phyloP scores from a whole-genome alignment of 2,797 vertebrate species.

The Sparus aurata region DNA sequence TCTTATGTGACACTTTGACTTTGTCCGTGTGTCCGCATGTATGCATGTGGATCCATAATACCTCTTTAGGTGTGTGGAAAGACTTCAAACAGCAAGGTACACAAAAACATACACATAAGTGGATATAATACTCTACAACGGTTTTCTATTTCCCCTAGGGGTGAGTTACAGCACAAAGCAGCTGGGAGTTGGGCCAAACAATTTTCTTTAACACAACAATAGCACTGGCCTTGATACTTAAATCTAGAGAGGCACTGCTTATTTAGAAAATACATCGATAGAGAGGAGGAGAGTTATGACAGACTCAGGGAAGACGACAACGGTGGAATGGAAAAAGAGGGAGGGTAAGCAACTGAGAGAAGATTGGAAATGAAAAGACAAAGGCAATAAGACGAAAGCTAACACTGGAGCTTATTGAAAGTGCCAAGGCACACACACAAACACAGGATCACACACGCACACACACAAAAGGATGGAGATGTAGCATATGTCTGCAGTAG shows the following conservation, averaged over 20 bases:
- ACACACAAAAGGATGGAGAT: slow-evolving; percentile 54
- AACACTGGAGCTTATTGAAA: slow-evolving; percentile 74
- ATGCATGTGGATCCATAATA: slow-evolving; percentile 17
- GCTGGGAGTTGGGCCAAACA: slow-evolving; percentile 64
- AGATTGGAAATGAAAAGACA: slow-evolving; percentile 79
- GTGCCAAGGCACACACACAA: slow-evolving; percentile 43
- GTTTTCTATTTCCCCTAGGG: slow-evolving; percentile 35
- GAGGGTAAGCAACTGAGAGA: slow-evolving; percentile 30
- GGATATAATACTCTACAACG: slow-evolving; percentile 44
- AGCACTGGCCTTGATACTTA: slow-evolving; percentile 45
- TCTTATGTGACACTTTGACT: slow-evolving; percentile 8
- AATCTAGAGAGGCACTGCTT: slow-evolving; percentile 54
- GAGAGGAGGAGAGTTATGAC: slow-evolving; percentile 39
- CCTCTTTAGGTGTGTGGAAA: neutral
- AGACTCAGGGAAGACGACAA: slow-evolving; percentile 43
- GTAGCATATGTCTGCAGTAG: slow-evolving; percentile 83
- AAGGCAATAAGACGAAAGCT: slow-evolving; percentile 77
- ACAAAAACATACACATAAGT: slow-evolving; percentile 37
- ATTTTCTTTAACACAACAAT: slow-evolving; percentile 64
- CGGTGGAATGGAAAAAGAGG: slow-evolving; percentile 30
- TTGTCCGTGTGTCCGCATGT: slow-evolving; percentile 22
- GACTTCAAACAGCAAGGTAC: slow-evolving; percentile 17
- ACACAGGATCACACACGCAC: slow-evolving; percentile 22
- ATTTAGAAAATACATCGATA: slow-evolving; percentile 63
- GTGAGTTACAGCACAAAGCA: slow-evolving; percentile 54